Conservation (phyloP, 2,888 invertebrate genomes). For the Andrena praecox region DNA sequence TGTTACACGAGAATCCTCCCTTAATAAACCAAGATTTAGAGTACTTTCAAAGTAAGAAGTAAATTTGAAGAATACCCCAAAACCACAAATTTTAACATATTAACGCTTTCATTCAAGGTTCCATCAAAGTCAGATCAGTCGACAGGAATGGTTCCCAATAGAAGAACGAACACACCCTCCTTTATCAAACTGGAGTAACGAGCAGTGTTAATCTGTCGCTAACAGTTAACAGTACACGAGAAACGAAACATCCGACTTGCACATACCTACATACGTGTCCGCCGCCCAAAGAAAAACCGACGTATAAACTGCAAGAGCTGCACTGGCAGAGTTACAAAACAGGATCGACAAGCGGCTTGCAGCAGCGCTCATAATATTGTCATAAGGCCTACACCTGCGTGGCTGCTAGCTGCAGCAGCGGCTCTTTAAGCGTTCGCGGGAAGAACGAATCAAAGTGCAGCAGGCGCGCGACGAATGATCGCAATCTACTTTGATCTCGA, state of each 20-base stretch:
- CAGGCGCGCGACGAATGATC: constrained; percentile 54
- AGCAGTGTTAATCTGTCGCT: neutral
- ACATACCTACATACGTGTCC: neutral
- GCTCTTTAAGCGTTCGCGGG: constrained; percentile 44
- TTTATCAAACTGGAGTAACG: too few relatives aligned
- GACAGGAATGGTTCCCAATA: too few relatives aligned
- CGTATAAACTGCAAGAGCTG: constrained; percentile 35
- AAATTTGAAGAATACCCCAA: too few relatives aligned
- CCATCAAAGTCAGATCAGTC: too few relatives aligned
- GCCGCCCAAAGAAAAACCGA: constrained; percentile 29
- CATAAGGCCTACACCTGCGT: constrained; percentile 75
- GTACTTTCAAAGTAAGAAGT: too few relatives aligned
- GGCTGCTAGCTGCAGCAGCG: constrained; percentile 11
- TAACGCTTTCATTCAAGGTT: too few relatives aligned
- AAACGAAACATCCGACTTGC: constrained; percentile 9
- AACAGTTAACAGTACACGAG: constrained; percentile 26
- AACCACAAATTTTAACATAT: too few relatives aligned
- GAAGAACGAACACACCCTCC: too few relatives aligned
- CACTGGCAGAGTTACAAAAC: constrained; percentile 62
- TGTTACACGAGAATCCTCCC: too few relatives aligned
- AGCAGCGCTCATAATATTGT: constrained; percentile 75
- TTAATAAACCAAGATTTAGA: too few relatives aligned
- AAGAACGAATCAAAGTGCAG: constrained; percentile 60
- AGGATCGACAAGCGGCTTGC: constrained; percentile 64
- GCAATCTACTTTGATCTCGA: constrained; percentile 77